Evolutionary conservation across 2,888 invertebrate genomes (phyloP), one percentile per base, ranked within the genome.

Genomic region (Ectemnius continuus): DNA sequence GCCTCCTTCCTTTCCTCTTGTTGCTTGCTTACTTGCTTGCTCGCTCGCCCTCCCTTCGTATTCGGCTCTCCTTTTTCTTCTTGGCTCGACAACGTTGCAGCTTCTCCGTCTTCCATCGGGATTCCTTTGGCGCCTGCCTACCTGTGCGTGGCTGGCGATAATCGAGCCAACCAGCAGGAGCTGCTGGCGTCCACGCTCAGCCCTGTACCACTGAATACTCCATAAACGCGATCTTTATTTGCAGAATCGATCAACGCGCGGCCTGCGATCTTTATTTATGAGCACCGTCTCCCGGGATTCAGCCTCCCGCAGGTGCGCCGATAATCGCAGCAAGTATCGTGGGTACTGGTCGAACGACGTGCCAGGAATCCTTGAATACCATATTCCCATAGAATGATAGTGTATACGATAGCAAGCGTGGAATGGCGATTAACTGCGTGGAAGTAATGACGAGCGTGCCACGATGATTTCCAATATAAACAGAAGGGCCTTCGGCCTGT

Each of bases 161-260:
- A 83, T 84, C 82, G 74, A 79, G 60, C 45, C 75, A 75, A 72
- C 82, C 52, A 23, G 57, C 61, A 26, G 56, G 5, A 18, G 64
- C 47, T 61, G 64, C 62, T 56, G 66, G 36, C 14, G 45, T 58
- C 20, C 23, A 26, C 8, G 20, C 28, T 52, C 36, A 57, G 36
- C 8, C 8, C 8, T 36, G 5, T 36, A 36, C 8, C 61, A 20
- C 14, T 48, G 20, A 48, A 63, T 58, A 56, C 46, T 56, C 26
- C 61, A 58, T 23, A 64, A 64, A 63, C 57, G 60, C 66, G 67
- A 83, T 80, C 81, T 80, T 81, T 83, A 83, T 82, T 83, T 80
- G 72, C 81, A 75, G 73, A 74, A 83, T 82, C 83, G 81, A 82
- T 82, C 81, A 75, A 28, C 73, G 46, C 23, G 57, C 60, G 45